These are phyloP conservation scores for Polydrusus cervinus DNA, from an alignment of 2,888 invertebrate genomes.

Conservation along the genomic window DNA sequence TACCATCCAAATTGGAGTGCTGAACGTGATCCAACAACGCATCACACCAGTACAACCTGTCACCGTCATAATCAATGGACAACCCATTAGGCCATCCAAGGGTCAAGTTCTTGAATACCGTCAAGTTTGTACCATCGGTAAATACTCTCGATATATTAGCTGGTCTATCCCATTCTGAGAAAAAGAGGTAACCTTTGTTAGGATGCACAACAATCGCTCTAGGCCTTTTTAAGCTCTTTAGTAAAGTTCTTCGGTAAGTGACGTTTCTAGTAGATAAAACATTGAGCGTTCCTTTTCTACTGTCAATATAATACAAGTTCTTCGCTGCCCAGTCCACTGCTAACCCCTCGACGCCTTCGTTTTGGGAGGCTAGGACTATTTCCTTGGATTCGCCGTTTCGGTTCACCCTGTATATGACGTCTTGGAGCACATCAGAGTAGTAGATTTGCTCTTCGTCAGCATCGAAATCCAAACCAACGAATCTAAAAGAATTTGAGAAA, in stretches of 20 bases:
- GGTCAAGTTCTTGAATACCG: slow-evolving; percentile 92
- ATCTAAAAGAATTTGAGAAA: slow-evolving; percentile 66
- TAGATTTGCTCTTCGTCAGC: slow-evolving; percentile 93
- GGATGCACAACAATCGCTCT: slow-evolving; percentile 98
- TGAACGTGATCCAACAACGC: slow-evolving; percentile 97
- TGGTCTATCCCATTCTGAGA: slow-evolving; percentile 96
- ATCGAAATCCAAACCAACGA: slow-evolving; percentile 96
- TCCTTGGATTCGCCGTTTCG: slow-evolving; percentile 87
- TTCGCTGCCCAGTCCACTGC: slow-evolving; percentile 97
- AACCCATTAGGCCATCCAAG: slow-evolving; percentile 98
- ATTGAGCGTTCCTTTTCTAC: slow-evolving; percentile 93
- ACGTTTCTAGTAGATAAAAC: slow-evolving; percentile 92
- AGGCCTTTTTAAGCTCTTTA: slow-evolving; percentile 92
- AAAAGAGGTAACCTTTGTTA: slow-evolving; percentile 94
- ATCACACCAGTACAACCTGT: slow-evolving; percentile 98
- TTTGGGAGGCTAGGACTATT: slow-evolving; percentile 95
- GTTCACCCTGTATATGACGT: slow-evolving; percentile 91
- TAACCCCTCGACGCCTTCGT: slow-evolving; percentile 96
- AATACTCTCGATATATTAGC: slow-evolving; percentile 96
- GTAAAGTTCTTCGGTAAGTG: slow-evolving; percentile 85
- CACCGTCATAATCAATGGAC: slow-evolving; percentile 90
- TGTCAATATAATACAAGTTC: slow-evolving; percentile 96
- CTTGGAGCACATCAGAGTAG: slow-evolving; percentile 97
- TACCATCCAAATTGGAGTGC: slow-evolving; percentile 92
- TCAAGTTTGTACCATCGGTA: slow-evolving; percentile 89